Evolutionary conservation across 2,113 vertebrate species (phyloP).

Genomic region (Rhynchomys soricoides): DNA sequence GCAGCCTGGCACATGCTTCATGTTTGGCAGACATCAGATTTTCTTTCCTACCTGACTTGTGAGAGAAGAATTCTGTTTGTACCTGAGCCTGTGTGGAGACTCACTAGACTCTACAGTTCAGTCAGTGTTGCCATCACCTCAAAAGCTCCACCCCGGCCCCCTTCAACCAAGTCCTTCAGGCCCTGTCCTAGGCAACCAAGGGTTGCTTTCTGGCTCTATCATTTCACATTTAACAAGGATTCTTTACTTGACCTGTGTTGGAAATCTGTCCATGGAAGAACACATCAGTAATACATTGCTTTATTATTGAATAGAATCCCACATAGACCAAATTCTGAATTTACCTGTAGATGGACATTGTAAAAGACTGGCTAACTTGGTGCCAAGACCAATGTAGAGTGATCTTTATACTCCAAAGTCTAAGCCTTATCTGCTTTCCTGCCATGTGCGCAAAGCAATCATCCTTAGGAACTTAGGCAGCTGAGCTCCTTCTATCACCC

Average conservation of each 20-base stretch:
- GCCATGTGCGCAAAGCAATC: not conserved
- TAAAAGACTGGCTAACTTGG: not conserved
- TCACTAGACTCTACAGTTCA: not conserved
- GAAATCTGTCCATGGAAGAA: not conserved
- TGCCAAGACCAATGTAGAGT: not conserved
- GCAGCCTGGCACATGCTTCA: not conserved
- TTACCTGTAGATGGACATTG: not conserved
- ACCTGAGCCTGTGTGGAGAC: not conserved
- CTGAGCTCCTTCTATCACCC: too few species aligned
- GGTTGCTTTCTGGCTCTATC: not conserved
- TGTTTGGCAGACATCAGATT: fast-evolving
- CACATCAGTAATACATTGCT: not conserved
- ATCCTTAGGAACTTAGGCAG: too few species aligned
- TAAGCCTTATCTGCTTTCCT: not conserved
- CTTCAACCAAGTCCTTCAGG: not conserved
- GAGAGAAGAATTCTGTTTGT: fast-evolving
- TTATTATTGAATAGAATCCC: not conserved
- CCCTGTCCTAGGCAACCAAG: not conserved
- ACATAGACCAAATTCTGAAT: not conserved
- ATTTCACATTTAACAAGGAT: not conserved
- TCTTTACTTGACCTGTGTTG: not conserved
- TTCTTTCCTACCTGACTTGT: not conserved
- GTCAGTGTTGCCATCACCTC: not conserved
- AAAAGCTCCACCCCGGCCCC: not conserved
- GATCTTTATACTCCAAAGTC: not conserved